These are phyloP conservation scores for Pediacus dermestoides DNA, from an alignment of 2,888 invertebrate species.

Conservation along the genomic window DNA sequence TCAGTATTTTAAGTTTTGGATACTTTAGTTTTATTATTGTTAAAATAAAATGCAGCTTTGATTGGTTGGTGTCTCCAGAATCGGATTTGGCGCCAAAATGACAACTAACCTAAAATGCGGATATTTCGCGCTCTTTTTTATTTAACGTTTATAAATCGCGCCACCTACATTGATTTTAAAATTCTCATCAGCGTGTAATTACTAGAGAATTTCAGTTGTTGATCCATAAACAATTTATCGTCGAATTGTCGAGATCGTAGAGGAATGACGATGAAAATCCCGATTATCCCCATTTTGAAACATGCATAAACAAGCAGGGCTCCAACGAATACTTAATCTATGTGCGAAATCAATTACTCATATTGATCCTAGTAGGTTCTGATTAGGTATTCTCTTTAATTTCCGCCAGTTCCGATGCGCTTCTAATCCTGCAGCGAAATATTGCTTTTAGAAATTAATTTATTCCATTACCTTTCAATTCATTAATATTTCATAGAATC, in stretches of 20 bases:
- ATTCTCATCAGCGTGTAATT: too few species aligned
- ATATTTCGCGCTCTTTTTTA: too few species aligned
- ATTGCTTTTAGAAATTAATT: conserved; percentile 55
- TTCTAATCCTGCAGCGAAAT: conserved; percentile 48
- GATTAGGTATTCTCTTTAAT: conserved; percentile 54
- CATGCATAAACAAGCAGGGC: conserved; percentile 16
- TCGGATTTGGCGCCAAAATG: too few species aligned
- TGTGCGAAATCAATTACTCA: conserved; percentile 43
- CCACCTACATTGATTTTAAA: too few species aligned
- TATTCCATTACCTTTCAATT: conserved; percentile 56
- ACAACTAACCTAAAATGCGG: too few species aligned
- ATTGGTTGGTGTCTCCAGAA: too few species aligned
- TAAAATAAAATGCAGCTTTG: too few species aligned
- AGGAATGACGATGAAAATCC: conserved; percentile 3
- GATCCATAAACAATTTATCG: conserved; percentile 3
- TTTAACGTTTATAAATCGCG: too few species aligned
- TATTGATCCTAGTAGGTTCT: conserved; percentile 41
- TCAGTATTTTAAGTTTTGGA: too few species aligned
- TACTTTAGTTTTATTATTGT: too few species aligned
- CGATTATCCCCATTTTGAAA: conserved; percentile 11
- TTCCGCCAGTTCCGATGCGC: conserved; percentile 46
- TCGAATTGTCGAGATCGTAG: background rate
- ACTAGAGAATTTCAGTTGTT: too few species aligned
- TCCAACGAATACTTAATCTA: conserved; percentile 13
- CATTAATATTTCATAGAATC: conserved; percentile 55